phyloP scores from a whole-genome alignment of 35 echinoderm and acorn worm genomes.

The Heliocidaris tuberculata region DNA sequence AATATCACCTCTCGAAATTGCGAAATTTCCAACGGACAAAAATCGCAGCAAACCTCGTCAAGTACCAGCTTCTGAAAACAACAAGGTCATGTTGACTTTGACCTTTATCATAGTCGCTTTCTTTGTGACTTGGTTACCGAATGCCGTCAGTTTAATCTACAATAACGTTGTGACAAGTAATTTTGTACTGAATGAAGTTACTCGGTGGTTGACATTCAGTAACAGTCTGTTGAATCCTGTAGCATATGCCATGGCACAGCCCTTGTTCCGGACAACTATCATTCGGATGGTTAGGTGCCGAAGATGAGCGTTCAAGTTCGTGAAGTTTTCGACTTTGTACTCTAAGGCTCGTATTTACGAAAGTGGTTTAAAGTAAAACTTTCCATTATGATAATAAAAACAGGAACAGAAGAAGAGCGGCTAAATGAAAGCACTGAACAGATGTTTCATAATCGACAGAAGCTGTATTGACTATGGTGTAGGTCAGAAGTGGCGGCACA shows the following conservation, averaged over 20 bases:
- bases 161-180: not conserved
- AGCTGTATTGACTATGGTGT: too few relatives aligned
- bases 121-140: constrained; percentile 30
- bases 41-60: not conserved
- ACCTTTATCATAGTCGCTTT: not conserved
- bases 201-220: not conserved
- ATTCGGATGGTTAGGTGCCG: not conserved
- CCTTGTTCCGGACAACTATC: not conserved
- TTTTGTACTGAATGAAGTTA: not conserved
- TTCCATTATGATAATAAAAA: too few relatives aligned
- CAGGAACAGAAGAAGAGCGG: too few relatives aligned
- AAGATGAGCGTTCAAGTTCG: not conserved
- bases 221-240: not conserved
- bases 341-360: too few relatives aligned
- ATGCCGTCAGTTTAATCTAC: not conserved
- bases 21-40: not conserved
- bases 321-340: not conserved
- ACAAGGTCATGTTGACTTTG: not conserved
- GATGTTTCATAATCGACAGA: too few relatives aligned
- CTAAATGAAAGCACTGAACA: too few relatives aligned
- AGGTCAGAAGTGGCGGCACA: too few relatives aligned
- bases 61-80: not conserved
- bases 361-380: too few relatives aligned
- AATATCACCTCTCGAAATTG: not conserved
- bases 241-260: not conserved